Conservation (phyloP, 2,113 vertebrate species). For the Indicator indicator region DNA sequence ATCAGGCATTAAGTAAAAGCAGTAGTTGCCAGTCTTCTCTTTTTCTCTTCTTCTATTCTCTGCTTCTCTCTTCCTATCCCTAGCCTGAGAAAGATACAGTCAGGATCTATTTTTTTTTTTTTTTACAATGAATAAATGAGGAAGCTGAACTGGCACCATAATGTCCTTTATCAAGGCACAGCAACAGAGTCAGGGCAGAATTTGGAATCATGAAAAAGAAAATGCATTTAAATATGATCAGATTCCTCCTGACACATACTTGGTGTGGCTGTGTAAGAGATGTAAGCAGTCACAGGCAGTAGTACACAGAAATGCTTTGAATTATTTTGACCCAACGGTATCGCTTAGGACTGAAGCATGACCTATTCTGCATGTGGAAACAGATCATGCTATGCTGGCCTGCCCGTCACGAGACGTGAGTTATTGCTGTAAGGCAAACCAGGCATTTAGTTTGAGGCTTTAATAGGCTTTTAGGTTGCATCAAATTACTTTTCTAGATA, state of each 20-base stretch:
- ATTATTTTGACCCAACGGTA: background rate
- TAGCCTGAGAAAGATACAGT: background rate
- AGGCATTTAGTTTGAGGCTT: background rate
- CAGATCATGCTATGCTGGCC: background rate
- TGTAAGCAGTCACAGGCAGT: background rate
- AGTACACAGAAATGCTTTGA: background rate
- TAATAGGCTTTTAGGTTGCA: background rate
- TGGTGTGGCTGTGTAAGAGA: background rate
- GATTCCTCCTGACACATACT: background rate
- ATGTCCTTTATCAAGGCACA: background rate
- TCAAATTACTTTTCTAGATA: background rate
- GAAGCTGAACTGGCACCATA: background rate
- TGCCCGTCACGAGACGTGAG: background rate
- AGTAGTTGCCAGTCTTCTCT: background rate
- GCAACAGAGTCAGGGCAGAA: background rate
- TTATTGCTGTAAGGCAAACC: background rate
- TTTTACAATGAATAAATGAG: background rate
- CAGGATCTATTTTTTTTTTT: background rate
- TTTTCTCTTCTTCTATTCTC: background rate
- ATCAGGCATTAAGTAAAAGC: background rate
- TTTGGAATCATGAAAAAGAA: background rate
- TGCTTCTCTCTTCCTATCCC: background rate
- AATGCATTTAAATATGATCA: background rate
- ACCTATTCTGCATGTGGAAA: background rate
- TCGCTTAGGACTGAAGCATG: background rate